Base-by-base conservation (phyloP, 2,797 vertebrate genomes). In the Lagodon rhomboides region DNA sequence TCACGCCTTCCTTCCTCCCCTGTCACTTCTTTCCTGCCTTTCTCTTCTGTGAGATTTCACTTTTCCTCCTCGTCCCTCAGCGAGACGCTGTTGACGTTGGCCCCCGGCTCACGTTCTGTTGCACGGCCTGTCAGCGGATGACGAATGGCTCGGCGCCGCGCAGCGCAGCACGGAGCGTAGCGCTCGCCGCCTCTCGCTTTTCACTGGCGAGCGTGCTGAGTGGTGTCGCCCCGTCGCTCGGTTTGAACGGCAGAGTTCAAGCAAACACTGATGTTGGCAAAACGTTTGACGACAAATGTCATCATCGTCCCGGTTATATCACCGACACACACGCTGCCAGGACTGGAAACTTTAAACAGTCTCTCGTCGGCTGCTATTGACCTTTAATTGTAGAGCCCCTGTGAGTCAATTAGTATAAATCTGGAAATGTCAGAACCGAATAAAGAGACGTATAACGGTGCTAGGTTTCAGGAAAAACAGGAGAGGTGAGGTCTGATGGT, bases 71-170 rank as follows among this genome's bases (percentile, higher is more conserved):
- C 15, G 23, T 59, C 63, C 50, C 77, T 73, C 75, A 54, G 75
- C 10, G 54, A 70, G 47, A 50, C 74, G 9, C 54, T 91, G 82
- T 93, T 91, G 88, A 85, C 12, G 64, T 89, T 91, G 85, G 91
- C 88, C 25, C 25, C 34, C 0, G 60, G 58, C 68, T 79, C 78
- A 23, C 4, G 8, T 83, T 81, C 79, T 76, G 80, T 70, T 85
- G 75, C 84, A 63, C 25, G 75, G 77, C 89, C 90, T 89, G 89
- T 92, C 89, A 89, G 72, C 1, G 79, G 77, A 88, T 91, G 90
- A 92, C 87, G 86, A 89, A 92, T 85, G 88, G 79, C 75, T 81
- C 34, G 1, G 72, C 11, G 80, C 72, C 56, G 82, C 53, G 15
- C 59, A 4, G 81, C 59, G 67, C 73, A 66, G 79, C 77, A 56